Percentiles rank a stretch among this genome's conserved stretches.
phyloP scores from a whole-genome alignment of 2,888 invertebrate genomes.

The Lepidocyrtinus sp. region DNA sequence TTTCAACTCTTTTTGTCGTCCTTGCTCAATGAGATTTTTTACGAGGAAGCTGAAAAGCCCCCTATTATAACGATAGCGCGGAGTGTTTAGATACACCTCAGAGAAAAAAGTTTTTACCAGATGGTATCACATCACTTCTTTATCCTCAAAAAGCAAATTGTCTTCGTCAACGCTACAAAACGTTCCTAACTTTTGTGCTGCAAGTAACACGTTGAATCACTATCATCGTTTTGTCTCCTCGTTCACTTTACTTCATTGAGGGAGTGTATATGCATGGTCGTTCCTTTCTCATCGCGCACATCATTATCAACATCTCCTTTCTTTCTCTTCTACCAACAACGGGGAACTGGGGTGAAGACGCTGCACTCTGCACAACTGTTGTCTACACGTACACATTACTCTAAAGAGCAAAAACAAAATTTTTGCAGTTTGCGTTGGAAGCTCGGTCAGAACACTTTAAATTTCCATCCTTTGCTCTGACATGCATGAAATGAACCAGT shows the following conservation, averaged over 20 bases:
- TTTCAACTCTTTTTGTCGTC: no score
- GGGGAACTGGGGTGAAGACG: no score
- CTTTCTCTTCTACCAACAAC: not conserved
- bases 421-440: not conserved
- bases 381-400: not conserved
- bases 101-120: no score
- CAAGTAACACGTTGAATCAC: not conserved
- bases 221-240: not conserved
- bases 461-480: no score
- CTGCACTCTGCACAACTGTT: no score
- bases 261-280: not conserved
- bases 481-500: not conserved
- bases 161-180: not conserved
- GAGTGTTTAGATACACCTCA: no score
- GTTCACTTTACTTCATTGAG: not conserved
- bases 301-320: not conserved
- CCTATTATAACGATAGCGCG: no score
- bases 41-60: no score
- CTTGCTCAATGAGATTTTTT: no score
- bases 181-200: not conserved
- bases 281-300: not conserved
- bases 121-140: not conserved
- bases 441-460: not conserved
- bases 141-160: not conserved
- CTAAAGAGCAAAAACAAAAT: not conserved